Percentiles rank a stretch among this genome's conserved stretches.
Evolutionary conservation across 2,888 invertebrate species (phyloP).

Genomic region (Hermaeophaga mercurialis): DNA sequence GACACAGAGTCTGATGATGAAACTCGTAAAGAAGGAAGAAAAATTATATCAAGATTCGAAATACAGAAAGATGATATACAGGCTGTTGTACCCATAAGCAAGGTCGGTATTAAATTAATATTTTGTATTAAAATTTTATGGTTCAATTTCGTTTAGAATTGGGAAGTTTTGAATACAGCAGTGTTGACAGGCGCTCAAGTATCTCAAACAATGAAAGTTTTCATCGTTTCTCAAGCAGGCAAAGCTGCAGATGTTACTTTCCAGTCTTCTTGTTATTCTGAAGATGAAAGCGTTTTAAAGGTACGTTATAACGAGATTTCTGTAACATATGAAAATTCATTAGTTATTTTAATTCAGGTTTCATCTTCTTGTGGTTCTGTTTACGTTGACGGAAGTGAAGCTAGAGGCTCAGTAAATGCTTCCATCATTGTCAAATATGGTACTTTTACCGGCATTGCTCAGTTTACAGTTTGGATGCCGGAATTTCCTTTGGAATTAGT

Average conservation of each 20-base stretch:
- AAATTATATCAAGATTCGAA: constrained; percentile 82
- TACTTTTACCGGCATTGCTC: constrained; percentile 84
- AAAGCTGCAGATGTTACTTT: constrained; percentile 94
- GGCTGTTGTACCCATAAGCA: constrained; percentile 90
- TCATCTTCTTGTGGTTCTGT: constrained; percentile 95
- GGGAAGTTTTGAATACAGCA: constrained; percentile 95
- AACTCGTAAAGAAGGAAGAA: constrained; percentile 58
- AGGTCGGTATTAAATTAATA: constrained; percentile 65
- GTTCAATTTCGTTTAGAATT: constrained; percentile 82
- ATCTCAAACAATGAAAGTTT: constrained; percentile 93
- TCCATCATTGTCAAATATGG: constrained; percentile 92
- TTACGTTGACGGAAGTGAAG: constrained; percentile 95
- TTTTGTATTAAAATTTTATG: not conserved
- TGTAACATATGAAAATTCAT: too few relatives aligned
- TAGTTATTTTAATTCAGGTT: constrained; percentile 65
- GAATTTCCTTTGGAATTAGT: constrained; percentile 91
- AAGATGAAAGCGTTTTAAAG: constrained; percentile 95
- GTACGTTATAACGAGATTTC: constrained; percentile 59
- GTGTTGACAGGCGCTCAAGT: constrained; percentile 93
- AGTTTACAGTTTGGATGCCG: constrained; percentile 96
- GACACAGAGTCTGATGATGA: constrained; percentile 52
- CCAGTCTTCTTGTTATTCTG: constrained; percentile 92
- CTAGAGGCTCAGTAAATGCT: constrained; percentile 91
- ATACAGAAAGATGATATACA: constrained; percentile 94
- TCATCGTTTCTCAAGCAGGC: constrained; percentile 92